Evolutionary conservation across 2,113 vertebrate species (phyloP).

Genomic region (Phocoena phocoena): DNA sequence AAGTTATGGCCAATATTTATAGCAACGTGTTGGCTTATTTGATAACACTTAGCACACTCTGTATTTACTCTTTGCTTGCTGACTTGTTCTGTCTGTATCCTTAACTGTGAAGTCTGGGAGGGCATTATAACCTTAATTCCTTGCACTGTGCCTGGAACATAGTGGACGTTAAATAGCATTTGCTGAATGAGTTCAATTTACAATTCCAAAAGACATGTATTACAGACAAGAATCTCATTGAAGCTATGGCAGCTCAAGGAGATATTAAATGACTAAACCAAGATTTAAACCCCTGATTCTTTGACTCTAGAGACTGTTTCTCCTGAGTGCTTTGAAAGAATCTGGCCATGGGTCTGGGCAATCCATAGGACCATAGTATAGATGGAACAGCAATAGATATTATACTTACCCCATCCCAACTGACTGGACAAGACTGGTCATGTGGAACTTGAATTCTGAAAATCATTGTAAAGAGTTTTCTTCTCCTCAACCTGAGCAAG

Average conservation of each 20-base stretch:
- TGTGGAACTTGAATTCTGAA: not conserved
- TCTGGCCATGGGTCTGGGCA: not conserved
- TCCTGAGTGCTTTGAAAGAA: not conserved
- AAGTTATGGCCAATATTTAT: not conserved
- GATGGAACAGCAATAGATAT: not conserved
- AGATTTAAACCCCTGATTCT: not conserved
- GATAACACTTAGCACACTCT: not conserved
- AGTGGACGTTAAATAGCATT: not conserved
- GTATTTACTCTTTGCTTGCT: not conserved
- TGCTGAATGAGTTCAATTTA: not conserved
- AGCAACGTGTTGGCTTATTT: not conserved
- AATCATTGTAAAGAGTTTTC: not conserved
- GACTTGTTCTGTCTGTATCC: not conserved
- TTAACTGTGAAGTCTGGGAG: not conserved
- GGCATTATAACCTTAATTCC: not conserved
- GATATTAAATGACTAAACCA: not conserved
- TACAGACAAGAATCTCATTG: not conserved
- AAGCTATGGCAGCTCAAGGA: not conserved
- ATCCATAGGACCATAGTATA: not conserved
- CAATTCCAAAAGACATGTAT: not conserved
- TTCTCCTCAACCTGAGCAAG: not conserved
- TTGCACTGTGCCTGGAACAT: not conserved
- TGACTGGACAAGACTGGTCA: not conserved
- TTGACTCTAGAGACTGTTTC: not conserved
- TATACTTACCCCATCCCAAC: not conserved